Evolutionary conservation across 2,797 vertebrate species (phyloP).

Genomic region (Clangula hyemalis): DNA sequence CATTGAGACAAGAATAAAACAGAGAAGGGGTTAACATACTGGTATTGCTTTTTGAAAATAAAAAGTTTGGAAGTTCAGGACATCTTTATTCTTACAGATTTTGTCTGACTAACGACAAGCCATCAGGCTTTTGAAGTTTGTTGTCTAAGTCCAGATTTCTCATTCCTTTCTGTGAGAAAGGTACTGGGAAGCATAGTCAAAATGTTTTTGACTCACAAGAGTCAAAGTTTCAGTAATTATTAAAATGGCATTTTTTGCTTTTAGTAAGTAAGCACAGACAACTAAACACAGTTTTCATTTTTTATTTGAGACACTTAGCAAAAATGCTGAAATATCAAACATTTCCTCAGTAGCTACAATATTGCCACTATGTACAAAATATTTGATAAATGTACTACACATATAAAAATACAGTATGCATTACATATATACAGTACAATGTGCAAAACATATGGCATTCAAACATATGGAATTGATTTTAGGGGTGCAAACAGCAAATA

Average conservation of each 20-base stretch:
- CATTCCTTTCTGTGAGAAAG: not conserved
- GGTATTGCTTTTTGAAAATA: not conserved
- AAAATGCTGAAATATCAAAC: slow-evolving; percentile 85
- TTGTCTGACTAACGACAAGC: not conserved
- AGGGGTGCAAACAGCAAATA: slow-evolving; percentile 87
- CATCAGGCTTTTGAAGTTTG: not conserved
- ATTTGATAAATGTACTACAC: slow-evolving; percentile 90
- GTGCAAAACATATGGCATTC: slow-evolving; percentile 98
- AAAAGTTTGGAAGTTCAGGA: not conserved
- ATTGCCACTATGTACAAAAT: slow-evolving; percentile 93
- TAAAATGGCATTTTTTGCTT: not conserved
- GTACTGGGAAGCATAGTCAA: not conserved
- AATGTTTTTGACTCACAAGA: not conserved
- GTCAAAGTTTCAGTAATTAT: not conserved
- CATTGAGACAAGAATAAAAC: not conserved
- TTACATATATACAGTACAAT: slow-evolving; percentile 99
- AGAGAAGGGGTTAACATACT: not conserved
- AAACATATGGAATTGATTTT: slow-evolving; percentile 83
- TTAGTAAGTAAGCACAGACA: not conserved
- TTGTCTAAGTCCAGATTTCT: not conserved
- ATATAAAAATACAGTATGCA: slow-evolving; percentile 96
- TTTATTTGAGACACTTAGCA: slow-evolving; percentile 94
- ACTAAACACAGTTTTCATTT: slow-evolving; percentile 83
- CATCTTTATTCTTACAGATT: not conserved
- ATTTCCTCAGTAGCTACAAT: slow-evolving; percentile 82